These are phyloP conservation scores for Druceiella hillmani DNA, from an alignment of 2,888 invertebrate species.

Conservation along the genomic window DNA sequence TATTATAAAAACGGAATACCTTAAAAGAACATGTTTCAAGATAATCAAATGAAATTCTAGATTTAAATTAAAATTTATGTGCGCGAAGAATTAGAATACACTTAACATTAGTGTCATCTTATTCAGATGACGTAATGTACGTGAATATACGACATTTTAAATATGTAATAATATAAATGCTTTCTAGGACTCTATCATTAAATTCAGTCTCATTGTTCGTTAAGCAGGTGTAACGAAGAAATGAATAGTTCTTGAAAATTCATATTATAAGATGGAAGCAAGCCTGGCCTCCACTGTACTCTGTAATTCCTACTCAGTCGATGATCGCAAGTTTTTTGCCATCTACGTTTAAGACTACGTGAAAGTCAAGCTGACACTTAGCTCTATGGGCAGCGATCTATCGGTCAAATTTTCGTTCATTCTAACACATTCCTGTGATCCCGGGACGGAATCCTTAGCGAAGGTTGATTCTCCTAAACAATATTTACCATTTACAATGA, in stretches of 20 bases:
- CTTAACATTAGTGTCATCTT: too few relatives aligned
- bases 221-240: conserved; percentile 73
- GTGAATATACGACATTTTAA: too few relatives aligned
- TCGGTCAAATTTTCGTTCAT: conserved; percentile 77
- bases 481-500: too few relatives aligned
- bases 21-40: too few relatives aligned
- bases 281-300: conserved; percentile 57
- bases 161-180: too few relatives aligned
- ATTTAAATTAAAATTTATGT: too few relatives aligned
- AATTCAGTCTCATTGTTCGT: too few relatives aligned
- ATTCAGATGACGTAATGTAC: too few relatives aligned
- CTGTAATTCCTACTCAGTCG: conserved; percentile 49
- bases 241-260: conserved; percentile 88
- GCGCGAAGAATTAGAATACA: too few relatives aligned
- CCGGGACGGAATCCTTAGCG: conserved; percentile 46
- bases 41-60: too few relatives aligned
- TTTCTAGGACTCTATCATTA: too few relatives aligned
- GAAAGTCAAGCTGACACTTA: conserved; percentile 76
- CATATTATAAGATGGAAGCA: conserved; percentile 64
- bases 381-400: conserved; percentile 76
- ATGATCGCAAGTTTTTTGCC: conserved; percentile 81
- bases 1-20: too few relatives aligned
- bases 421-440: conserved; percentile 65
- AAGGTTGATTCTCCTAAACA: conserved; percentile 36
- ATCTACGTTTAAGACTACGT: conserved; percentile 90